Evolutionary conservation across 1,140 invertebrate species (phyloP).

Genomic region (Diorhabda elongata): DNA sequence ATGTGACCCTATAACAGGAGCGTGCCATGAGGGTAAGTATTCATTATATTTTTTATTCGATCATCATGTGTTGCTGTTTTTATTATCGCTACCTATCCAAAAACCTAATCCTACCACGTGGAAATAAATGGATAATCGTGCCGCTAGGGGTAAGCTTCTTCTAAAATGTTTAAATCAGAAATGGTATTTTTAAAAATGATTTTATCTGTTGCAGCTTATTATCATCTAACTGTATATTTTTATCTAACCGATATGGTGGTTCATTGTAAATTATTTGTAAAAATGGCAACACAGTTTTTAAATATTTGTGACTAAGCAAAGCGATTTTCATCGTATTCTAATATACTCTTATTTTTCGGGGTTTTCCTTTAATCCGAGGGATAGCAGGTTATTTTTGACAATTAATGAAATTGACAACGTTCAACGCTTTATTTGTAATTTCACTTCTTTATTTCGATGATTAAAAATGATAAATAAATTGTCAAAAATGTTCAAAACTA

Average conservation of each 20-base stretch:
- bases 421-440: no score
- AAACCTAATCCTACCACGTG: slow-evolving; percentile 16
- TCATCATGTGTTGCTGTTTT: slow-evolving; percentile 45
- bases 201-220: slow-evolving; percentile 35
- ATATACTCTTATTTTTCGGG: slow-evolving; percentile 26
- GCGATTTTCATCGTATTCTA: slow-evolving; percentile 28
- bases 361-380: neutral
- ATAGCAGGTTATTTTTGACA: neutral
- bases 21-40: slow-evolving; percentile 71
- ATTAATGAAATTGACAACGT: neutral
- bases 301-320: neutral
- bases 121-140: slow-evolving; percentile 19
- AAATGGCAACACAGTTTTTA: slow-evolving; percentile 43
- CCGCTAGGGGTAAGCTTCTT: slow-evolving; percentile 7
- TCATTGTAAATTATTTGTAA: slow-evolving; percentile 35
- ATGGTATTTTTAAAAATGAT: slow-evolving; percentile 20
- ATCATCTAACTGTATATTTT: slow-evolving; percentile 43
- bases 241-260: slow-evolving; percentile 27
- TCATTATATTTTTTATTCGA: neutral
- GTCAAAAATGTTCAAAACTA: no score
- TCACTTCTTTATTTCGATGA: no score
- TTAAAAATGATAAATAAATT: no score
- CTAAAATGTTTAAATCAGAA: neutral
- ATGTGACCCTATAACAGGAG: slow-evolving; percentile 70
- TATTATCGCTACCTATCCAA: slow-evolving; percentile 24